Evolutionary conservation across 2,113 vertebrate species (phyloP), one percentile per base, ranked within the genome.

Genomic region (Lasiurus borealis): DNA sequence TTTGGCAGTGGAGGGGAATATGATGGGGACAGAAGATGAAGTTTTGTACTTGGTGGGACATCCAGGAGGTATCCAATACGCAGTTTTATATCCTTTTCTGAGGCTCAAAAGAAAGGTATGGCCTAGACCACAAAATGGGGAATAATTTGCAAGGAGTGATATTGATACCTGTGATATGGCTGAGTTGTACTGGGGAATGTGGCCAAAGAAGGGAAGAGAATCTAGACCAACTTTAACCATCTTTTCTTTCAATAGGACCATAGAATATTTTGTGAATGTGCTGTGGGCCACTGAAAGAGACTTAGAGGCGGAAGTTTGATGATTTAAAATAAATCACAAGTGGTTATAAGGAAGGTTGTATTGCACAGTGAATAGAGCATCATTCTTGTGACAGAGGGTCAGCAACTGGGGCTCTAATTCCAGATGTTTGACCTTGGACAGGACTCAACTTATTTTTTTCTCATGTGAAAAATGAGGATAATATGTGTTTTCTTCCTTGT

Each of bases 371-470:
- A 48, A 25, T 8, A 21, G 80, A 46, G 54, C 13, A 6, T 9
- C 3, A 0, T 75, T 57, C 16, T 59, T 19, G 80, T 4, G 6
- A 5, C 13, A 29, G 59, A 82, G 59, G 68, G 23, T 25, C 31
- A 76, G 76, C 11, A 12, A 13, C 15, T 40, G 25, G 31, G 14
- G 14, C 36, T 94, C 48, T 50, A 11, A 34, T 73, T 94, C 48
- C 18, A 87, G 54, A 62, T 46, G 11, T 93, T 91, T 92, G 76
- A 52, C 25, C 29, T 91, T 91, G 59, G 78, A 29, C 29, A 72
- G 72, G 57, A 69, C 9, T 72, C 72, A 66, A 78, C 25, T 69
- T 91, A 59, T 64, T 34, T 66, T 88, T 66, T 69, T 34, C 69
- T 66, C 46, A 21, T 62, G 62, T 89, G n/a, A 93, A 88, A 36